Percentiles rank a stretch among this genome's conserved stretches.
Conservation (phyloP, 2,888 invertebrate genomes). For the Dioctria rufipes region DNA sequence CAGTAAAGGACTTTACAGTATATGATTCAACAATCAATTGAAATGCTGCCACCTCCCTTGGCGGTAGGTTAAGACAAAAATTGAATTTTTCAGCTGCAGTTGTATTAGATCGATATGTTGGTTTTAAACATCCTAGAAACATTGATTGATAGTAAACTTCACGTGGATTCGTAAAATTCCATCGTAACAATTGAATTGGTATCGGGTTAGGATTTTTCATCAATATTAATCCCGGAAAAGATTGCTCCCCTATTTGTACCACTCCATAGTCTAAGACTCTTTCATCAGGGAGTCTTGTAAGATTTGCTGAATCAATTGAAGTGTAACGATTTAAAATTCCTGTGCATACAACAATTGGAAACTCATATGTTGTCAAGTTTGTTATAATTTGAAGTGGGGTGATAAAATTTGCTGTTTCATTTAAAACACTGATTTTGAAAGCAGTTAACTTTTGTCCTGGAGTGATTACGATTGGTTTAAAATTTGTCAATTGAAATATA, state of each 20-base stretch:
- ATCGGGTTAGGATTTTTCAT: conserved; percentile 68
- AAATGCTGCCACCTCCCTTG: conserved; percentile 72
- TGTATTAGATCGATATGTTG: neutral
- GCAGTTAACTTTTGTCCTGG: conserved; percentile 60
- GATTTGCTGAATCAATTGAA: conserved; percentile 61
- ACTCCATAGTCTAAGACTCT: conserved; percentile 68
- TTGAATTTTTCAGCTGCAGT: conserved; percentile 59
- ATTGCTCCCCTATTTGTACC: conserved; percentile 68
- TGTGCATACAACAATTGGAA: conserved; percentile 72
- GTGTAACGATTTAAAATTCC: conserved; percentile 70
- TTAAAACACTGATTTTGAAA: conserved; percentile 65
- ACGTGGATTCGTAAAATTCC: conserved; percentile 67
- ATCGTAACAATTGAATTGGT: conserved; percentile 66
- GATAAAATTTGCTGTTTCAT: conserved; percentile 64
- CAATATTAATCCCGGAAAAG: conserved; percentile 67
- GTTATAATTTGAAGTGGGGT: conserved; percentile 70
- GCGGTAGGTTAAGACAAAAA: conserved; percentile 63
- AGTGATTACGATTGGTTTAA: conserved; percentile 58
- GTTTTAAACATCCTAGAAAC: conserved; percentile 74
- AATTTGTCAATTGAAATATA: conserved; percentile 75
- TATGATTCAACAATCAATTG: conserved; percentile 80
- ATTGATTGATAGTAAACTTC: conserved; percentile 67
- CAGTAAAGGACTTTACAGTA: conserved; percentile 78
- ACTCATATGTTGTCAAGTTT: conserved; percentile 72
- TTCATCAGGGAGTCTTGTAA: conserved; percentile 63